Base-by-base conservation (phyloP, 2,888 invertebrate genomes). In the Torymus tubicola region DNA sequence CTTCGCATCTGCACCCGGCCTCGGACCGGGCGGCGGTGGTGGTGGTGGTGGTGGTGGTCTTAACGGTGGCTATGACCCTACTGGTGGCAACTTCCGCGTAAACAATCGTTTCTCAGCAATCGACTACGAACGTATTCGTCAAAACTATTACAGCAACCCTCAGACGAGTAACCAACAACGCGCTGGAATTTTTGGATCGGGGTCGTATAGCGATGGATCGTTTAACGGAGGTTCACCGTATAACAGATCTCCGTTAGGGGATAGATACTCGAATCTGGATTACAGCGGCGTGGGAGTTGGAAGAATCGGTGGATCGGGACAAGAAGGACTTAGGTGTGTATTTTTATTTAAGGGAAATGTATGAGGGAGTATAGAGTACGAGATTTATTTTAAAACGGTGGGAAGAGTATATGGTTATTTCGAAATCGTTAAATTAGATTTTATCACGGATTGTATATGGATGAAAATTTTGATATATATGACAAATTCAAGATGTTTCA, bases 81-180 rank as follows among this genome's bases (percentile, higher is more conserved):
- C 13, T 0, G 18, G 21, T 4, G 75, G 78, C 11, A 75, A 75
- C 14, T 13, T 68, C 1, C 70, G 80, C 4, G 65, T 74, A 11
- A 67, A 82, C 71, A 76, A 76, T 58, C 76, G 82, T 0, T 82
- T 70, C 69, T 69, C 76, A 18, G 77, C 76, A 0, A 58, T 79
- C 31, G 82, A 79, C 24, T 82, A 82, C 57, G 80, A 80, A 60
- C 77, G 82, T 14, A 8, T 78, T 8, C 16, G 81, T 1, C 82
- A 82, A n/a, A 81, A 81, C 42, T 82, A 80, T 61, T 82, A 74
- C 78, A 80, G 75, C 61, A 71, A 82, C 12, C 78, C 80, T 2
- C 31, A 31, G 8, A 57, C 71, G 4, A 14, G 58, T 12, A 67
- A 80, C 8, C 77, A 82, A 12, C 81, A 75, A 21, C 74, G 79